phyloP scores from a whole-genome alignment of 2,113 vertebrate genomes.

The Ramphastos sulfuratus region DNA sequence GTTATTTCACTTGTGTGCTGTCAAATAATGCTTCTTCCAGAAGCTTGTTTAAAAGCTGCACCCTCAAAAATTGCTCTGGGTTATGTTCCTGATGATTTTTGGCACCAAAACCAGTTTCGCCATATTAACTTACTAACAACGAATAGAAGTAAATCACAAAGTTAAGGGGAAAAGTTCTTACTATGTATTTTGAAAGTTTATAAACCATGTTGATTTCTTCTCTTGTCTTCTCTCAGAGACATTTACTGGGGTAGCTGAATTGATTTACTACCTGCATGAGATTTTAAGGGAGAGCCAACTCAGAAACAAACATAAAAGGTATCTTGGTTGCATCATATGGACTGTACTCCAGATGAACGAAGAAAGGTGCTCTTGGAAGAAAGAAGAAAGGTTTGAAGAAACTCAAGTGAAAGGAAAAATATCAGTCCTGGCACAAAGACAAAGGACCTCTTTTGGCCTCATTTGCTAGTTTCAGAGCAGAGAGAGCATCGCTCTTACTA shows the following conservation, averaged over 20 bases:
- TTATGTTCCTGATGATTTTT: slow-evolving; percentile 72
- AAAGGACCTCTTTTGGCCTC: not conserved
- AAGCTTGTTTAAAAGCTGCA: slow-evolving; percentile 70
- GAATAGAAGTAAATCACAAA: slow-evolving; percentile 66
- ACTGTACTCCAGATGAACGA: not conserved
- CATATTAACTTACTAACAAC: slow-evolving; percentile 64
- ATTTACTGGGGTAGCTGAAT: slow-evolving; percentile 8
- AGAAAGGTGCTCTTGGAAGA: not conserved
- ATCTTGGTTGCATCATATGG: not conserved
- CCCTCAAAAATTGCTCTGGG: slow-evolving; percentile 69
- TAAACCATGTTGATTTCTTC: slow-evolving; percentile 48
- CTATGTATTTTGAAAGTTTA: slow-evolving; percentile 49
- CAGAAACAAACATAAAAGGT: not conserved
- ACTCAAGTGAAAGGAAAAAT: not conserved
- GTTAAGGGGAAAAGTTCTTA: slow-evolving; percentile 43
- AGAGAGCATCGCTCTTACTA: not conserved
- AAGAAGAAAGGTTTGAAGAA: not conserved
- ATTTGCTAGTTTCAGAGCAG: not conserved
- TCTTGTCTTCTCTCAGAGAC: slow-evolving; percentile 34
- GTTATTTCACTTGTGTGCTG: slow-evolving; percentile 61
- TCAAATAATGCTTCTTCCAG: slow-evolving; percentile 73
- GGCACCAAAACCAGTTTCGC: slow-evolving; percentile 68
- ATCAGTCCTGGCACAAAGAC: not conserved
- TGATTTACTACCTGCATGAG: slow-evolving; percentile 44
- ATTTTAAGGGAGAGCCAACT: slow-evolving; percentile 25